These are phyloP conservation scores for Scaptomyza hsui DNA, from an alignment of 1,140 invertebrate genomes.

Conservation along the genomic window DNA sequence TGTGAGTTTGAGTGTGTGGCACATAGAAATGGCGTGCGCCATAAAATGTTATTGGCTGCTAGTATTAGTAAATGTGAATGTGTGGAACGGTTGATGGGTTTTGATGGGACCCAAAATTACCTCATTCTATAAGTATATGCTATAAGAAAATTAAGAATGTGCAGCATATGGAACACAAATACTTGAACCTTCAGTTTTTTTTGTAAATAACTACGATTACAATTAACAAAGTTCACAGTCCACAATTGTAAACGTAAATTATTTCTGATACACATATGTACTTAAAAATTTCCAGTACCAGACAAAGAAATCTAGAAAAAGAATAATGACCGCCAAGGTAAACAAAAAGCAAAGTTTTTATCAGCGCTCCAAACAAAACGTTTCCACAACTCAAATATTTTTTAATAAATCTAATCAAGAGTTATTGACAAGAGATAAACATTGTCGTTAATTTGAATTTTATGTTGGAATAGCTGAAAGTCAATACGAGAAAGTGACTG, in stretches of 20 bases:
- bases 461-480: not conserved
- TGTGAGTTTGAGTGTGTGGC: conserved; percentile 23
- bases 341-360: conserved; percentile 57
- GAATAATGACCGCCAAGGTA: conserved; percentile 58
- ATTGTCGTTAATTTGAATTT: conserved; percentile 12
- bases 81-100: conserved; percentile 34
- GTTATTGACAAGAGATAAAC: conserved; percentile 9
- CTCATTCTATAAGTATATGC: not conserved
- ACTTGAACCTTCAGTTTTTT: too few relatives aligned
- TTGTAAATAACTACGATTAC: too few relatives aligned
- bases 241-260: not conserved
- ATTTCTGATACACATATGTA: not conserved
- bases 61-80: conserved; percentile 38
- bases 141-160: not conserved
- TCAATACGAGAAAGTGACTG: not conserved
- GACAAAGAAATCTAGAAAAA: conserved; percentile 37
- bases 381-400: conserved; percentile 62
- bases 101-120: conserved; percentile 25
- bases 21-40: conserved; percentile 68
- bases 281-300: conserved; percentile 46
- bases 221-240: too few relatives aligned
- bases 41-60: conserved; percentile 70
- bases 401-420: conserved; percentile 48
- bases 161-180: not conserved
- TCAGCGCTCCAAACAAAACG: conserved; percentile 51